Evolutionary conservation across 2,113 vertebrate genomes (phyloP).

Genomic region (Emydocephalus ijimae): DNA sequence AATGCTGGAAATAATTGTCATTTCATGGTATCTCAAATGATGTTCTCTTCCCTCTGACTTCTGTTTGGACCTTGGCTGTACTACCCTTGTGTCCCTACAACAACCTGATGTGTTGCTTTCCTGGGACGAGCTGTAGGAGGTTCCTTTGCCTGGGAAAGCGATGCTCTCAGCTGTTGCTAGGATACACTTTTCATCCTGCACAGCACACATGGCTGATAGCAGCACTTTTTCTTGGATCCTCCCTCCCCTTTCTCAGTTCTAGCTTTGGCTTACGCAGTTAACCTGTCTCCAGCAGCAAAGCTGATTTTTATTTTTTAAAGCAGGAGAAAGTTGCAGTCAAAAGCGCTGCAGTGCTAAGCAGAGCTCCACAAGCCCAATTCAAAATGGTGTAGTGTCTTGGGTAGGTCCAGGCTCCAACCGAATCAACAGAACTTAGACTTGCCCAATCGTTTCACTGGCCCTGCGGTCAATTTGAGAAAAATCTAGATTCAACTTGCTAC

Average conservation of each 20-base stretch:
- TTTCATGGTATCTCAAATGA: background rate
- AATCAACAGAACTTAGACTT: background rate
- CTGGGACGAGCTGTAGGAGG: constrained; percentile 33
- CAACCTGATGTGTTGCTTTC: constrained; percentile 13
- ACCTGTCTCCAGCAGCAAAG: background rate
- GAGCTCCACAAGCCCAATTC: background rate
- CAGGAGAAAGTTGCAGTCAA: background rate
- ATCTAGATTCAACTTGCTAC: background rate
- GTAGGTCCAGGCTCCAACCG: background rate
- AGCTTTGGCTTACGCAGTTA: background rate
- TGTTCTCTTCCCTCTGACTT: background rate
- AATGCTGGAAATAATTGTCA: background rate
- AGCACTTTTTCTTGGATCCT: constrained; percentile 35
- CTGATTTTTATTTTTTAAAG: background rate
- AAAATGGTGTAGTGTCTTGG: background rate
- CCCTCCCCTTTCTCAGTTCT: background rate
- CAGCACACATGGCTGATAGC: constrained; percentile 60
- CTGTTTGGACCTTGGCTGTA: background rate
- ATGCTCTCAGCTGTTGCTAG: constrained; percentile 63
- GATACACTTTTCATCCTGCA: constrained; percentile 63
- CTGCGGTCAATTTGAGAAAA: background rate
- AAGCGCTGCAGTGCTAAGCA: background rate
- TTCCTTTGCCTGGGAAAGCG: constrained; percentile 51
- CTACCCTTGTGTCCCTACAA: background rate
- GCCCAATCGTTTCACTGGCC: background rate